phyloP scores from a whole-genome alignment of 2,888 invertebrate species.

The Yponomeuta sedellus region DNA sequence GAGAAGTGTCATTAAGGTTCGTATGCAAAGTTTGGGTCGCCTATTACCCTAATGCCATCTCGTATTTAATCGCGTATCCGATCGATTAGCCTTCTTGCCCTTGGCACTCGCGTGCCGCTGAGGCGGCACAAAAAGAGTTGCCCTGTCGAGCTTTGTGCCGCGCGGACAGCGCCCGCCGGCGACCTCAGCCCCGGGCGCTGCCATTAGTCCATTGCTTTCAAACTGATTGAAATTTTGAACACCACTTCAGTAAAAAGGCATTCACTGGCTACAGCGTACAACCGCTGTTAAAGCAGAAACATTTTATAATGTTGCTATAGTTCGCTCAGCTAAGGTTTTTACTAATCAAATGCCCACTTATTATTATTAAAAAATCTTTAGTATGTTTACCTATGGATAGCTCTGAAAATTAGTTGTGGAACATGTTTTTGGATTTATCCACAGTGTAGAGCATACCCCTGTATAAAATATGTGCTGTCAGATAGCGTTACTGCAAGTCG shows the following conservation, averaged over 20 bases:
- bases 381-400: too few species aligned
- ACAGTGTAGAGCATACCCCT: too few species aligned
- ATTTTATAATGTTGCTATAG: neutral
- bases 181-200: neutral
- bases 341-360: too few species aligned
- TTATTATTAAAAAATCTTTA: too few species aligned
- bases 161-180: neutral
- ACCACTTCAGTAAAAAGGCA: slow-evolving; percentile 4
- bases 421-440: too few species aligned
- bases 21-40: slow-evolving; percentile 41
- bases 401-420: too few species aligned
- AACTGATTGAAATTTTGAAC: slow-evolving; percentile 12
- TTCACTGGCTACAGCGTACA: neutral
- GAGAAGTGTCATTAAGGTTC: slow-evolving; percentile 26
- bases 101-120: neutral
- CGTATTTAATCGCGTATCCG: slow-evolving; percentile 8
- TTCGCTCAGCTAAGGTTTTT: neutral
- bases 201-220: neutral
- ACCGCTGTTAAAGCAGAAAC: neutral
- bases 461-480: too few species aligned
- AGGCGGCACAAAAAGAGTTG: neutral
- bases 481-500: too few species aligned
- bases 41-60: slow-evolving; percentile 34
- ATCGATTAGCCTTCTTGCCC: slow-evolving; percentile 8
- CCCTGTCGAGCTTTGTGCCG: neutral